Base-by-base conservation (phyloP, 2,797 vertebrate species). In the Enteromius trimaculatus region DNA sequence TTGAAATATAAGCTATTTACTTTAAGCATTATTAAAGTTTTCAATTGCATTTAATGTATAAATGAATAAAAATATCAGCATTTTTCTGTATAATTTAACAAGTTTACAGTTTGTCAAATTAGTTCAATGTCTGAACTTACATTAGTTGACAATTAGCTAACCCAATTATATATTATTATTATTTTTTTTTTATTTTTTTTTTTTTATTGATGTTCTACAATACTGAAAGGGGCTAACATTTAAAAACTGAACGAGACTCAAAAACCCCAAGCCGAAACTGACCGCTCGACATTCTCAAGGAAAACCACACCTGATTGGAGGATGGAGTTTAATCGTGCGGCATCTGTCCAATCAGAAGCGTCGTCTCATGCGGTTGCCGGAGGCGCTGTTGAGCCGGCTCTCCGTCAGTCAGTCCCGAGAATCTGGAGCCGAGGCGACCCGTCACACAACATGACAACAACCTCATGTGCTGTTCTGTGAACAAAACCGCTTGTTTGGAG, bases 341-440 rank as follows among this genome's bases (percentile, higher is more conserved):
- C 37, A 44, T 65, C 37, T 65, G 65, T 68, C 87, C 89, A 88
- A 87, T 88, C 58, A 88, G 47, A 76, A 77, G 29, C 71, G 19
- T 34, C 29, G 82, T 85, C 49, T 85, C 77, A 86, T 51, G 2
- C 39, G 11, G n/a, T 55, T 68, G 23, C 51, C 51, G 34, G 80
- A 60, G 88, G 84, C 87, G 82, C 84, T 86, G 86, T 85, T 72
- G 86, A 87, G 90, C 39, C 29, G n/a, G 29, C 66, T 53, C 66
- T 65, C 39, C 7, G 16, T 77, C 81, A 77, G 21, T 31, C 64
- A 71, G 31, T 82, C 21, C 65, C 7, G 74, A 83, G 49, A 77
- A 21, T 37, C 42, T 31, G 21, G 29, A 68, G 34, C 23, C 5
- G 53, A 29, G n/a, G 72, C 17, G 47, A 82, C 74, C 81, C 26